Evolutionary conservation across 2,113 vertebrate genomes (phyloP).

Genomic region (Elephantulus edwardii): DNA sequence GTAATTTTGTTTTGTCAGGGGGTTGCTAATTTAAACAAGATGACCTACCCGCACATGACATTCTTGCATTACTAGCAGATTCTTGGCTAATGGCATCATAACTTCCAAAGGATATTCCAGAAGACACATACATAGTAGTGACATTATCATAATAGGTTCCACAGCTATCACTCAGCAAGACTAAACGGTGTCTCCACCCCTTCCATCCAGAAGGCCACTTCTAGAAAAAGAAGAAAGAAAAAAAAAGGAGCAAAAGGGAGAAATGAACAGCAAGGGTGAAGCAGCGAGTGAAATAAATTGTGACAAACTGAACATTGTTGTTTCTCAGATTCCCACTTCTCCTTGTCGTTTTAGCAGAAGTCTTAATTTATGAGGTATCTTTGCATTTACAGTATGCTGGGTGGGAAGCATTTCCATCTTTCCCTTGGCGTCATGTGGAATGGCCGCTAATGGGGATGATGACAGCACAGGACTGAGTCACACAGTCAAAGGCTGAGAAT

Average conservation of each 20-base stretch:
- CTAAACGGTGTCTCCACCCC: background rate
- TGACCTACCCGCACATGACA: constrained; percentile 62
- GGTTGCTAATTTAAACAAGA: constrained; percentile 76
- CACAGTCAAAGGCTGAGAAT: background rate
- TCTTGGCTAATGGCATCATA: constrained; percentile 62
- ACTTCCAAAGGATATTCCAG: constrained; percentile 64
- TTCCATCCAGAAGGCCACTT: constrained; percentile 34
- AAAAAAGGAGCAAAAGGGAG: background rate
- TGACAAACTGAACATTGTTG: background rate
- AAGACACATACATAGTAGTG: constrained; percentile 52
- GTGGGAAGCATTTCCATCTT: constrained; percentile 17
- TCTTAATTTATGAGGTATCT: constrained; percentile 19
- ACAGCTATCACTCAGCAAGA: background rate
- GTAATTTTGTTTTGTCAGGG: constrained; percentile 60
- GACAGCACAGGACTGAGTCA: constrained; percentile 49
- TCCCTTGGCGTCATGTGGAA: constrained; percentile 44
- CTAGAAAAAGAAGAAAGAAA: background rate
- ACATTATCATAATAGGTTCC: constrained; percentile 46
- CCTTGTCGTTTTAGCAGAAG: background rate
- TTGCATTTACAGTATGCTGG: constrained; percentile 21
- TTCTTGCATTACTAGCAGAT: constrained; percentile 62
- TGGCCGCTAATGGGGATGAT: constrained; percentile 39
- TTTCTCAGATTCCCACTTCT: background rate
- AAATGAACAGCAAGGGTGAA: background rate
- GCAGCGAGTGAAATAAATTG: background rate